Base-by-base conservation (phyloP, 2,797 vertebrate genomes). In the Hyperoplus lanceolatus region DNA sequence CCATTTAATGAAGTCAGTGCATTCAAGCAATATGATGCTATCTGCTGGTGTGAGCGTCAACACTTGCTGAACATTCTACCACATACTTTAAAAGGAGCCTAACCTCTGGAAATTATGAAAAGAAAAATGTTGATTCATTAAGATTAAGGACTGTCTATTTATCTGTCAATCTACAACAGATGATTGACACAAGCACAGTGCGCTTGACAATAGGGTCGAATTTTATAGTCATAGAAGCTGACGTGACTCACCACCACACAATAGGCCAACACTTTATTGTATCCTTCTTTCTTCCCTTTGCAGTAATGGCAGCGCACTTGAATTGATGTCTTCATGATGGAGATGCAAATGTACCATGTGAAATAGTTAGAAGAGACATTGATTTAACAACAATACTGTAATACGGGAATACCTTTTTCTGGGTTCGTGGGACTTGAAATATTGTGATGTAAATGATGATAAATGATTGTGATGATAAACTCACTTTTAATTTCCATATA, bases 11-110 rank as follows among this genome's bases (percentile, higher is more conserved):
- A 73, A 70, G 50, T 57, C 46, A 54, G 45, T 65, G 56, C 50
- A 54, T 43, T 49, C 13, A 68, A 59, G 72, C 16, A 21, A 59
- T 46, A 45, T 59, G 15, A 65, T 54, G 36, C 42, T 65, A 15
- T 3, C 36, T 69, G n/a, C 67, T 59, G 43, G 64, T 69, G 71
- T 70, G 39, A 81, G 73, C 75, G 13, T 57, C 49, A 78, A 71
- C 60, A 76, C 64, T 38, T 7, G 3, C 56, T 69, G 55, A 65
- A 69, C 36, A 46, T 14, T 69, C 42, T 66, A 8, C 53, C 8
- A 36, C 16, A 66, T 14, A 50, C 53, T 61, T 46, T 70, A 29
- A 51, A 55, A 18, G 38, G 12, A 69, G 45, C 14, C 21, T 77
- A 51, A 41, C 18, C 12, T 18, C 16, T 63, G 56, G n/a, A 75